Evolutionary conservation across 2,888 invertebrate species (phyloP), one percentile per base, ranked within the genome.

Genomic region (Chrysodeixis includens): DNA sequence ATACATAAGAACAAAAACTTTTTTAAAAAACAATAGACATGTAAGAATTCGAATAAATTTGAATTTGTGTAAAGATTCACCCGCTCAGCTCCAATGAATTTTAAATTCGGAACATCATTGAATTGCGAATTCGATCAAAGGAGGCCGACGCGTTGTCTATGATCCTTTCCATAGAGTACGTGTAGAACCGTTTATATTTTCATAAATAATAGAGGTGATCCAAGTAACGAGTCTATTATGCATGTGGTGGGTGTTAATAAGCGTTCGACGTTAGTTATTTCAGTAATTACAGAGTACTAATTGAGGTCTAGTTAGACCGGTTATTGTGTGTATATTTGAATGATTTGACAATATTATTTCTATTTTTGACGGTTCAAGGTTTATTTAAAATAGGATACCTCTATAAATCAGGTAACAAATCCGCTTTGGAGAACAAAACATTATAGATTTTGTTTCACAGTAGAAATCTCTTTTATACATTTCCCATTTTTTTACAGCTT

Each of bases 221-320:
- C 20, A 49, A 86, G 84, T 89, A 90, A 91, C 88, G 84, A 90
- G 87, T 81, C 79, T 83, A 89, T 91, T 90, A 90, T 86, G 18
- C 76, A 82, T 68, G 75, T 90, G 79, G 85, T 81, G 85, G 86
- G 83, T 72, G 40, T 74, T 79, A 62, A 78, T 80, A 59, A 78
- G 63, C 75, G 71, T 74, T 83, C 82, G 35, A 81, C 81, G 78
- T 82, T 83, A 77, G 84, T 86, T 83, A 84, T 89, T 78, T 87
- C 73, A 87, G 79, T 89, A 90, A 91, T 90, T 89, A 85, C 82
- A 81, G 77, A 74, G 74, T 54, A 81, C 82, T 87, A 88, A 89
- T 88, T 87, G 88, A 85, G 79, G 76, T 65, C 86, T 85, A 69
- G 86, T 85, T 82, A 82, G 57, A 85, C 83, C 72, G 72, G 82